Percentiles rank a stretch among this genome's conserved stretches.
These are phyloP conservation scores for Danio jaintianensis DNA, from an alignment of 2,797 vertebrate genomes.

Conservation along the genomic window DNA sequence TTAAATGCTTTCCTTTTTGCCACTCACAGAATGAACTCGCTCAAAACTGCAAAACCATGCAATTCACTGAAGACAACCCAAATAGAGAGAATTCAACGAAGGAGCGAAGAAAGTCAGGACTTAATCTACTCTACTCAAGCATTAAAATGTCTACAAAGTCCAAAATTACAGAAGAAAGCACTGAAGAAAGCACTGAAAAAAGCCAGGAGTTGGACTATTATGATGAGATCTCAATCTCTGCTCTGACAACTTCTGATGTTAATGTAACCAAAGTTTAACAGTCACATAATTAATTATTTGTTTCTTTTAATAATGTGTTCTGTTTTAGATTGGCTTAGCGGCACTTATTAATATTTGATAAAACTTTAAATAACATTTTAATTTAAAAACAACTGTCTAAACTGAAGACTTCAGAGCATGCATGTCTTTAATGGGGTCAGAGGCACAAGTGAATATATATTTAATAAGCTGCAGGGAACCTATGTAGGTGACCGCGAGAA, in stretches of 20 bases:
- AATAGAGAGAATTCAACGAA: background rate
- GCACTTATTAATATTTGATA: too few species aligned
- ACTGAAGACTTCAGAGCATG: background rate
- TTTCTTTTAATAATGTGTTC: too few species aligned
- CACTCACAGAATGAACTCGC: background rate
- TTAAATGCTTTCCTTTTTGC: background rate
- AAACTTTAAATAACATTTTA: too few species aligned
- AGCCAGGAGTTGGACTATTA: too few species aligned
- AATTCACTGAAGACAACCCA: background rate
- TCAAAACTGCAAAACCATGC: background rate
- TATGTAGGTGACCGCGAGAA: background rate
- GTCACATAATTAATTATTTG: too few species aligned
- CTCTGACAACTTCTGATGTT: too few species aligned
- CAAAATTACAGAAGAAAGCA: background rate
- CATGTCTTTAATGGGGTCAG: slow-evolving; percentile 10
- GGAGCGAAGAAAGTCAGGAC: background rate
- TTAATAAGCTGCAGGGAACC: background rate
- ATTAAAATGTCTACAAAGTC: background rate
- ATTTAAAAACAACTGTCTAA: background rate
- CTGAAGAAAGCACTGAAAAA: background rate
- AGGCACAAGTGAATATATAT: background rate
- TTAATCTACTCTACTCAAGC: slow-evolving; percentile 13
- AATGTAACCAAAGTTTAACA: too few species aligned
- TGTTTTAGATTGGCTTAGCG: too few species aligned
- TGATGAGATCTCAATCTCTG: too few species aligned